Conservation (phyloP, 1,140 invertebrate genomes). For the Drosophila kohkoa region DNA sequence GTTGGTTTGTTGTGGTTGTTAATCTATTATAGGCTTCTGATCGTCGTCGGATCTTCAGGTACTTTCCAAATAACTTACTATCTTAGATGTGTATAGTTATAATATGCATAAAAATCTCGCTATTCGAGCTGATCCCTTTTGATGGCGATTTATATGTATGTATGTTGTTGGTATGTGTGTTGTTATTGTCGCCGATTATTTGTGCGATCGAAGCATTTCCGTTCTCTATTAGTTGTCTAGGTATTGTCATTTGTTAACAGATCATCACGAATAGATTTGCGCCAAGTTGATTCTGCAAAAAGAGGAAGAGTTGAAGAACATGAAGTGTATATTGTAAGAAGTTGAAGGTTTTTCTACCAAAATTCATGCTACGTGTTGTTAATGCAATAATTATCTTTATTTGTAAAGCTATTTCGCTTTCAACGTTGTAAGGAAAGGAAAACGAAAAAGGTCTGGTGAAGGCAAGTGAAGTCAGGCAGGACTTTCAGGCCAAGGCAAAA, state of each 20-base stretch:
- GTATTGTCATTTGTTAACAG: constrained; percentile 51
- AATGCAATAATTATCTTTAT: constrained; percentile 58
- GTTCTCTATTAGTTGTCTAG: not conserved
- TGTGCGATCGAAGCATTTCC: constrained; percentile 24
- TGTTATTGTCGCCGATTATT: constrained; percentile 11
- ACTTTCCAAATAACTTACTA: constrained; percentile 45
- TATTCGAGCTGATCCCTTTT: constrained; percentile 60
- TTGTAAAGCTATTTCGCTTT: constrained; percentile 34
- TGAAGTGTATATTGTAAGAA: not conserved
- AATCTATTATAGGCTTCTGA: constrained; percentile 42
- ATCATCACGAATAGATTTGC: constrained; percentile 31
- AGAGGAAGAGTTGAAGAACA: not conserved
- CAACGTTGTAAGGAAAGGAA: constrained; percentile 17
- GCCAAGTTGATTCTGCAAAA: constrained; percentile 29
- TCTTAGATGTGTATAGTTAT: constrained; percentile 15
- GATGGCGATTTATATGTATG: constrained; percentile 9
- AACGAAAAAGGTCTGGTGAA: not conserved
- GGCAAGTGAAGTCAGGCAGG: too few relatives aligned
- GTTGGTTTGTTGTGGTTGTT: constrained; percentile 1
- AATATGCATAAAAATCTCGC: constrained; percentile 54
- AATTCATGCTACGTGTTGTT: constrained; percentile 20
- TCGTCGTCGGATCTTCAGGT: constrained; percentile 60
- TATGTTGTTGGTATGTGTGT: not conserved
- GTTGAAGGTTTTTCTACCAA: not conserved
- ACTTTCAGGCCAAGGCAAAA: constrained; percentile 12